Percentiles rank a stretch among this genome's conserved stretches.
Evolutionary conservation across 2,113 vertebrate genomes (phyloP).

Genomic region (Ramphastos sulfuratus): DNA sequence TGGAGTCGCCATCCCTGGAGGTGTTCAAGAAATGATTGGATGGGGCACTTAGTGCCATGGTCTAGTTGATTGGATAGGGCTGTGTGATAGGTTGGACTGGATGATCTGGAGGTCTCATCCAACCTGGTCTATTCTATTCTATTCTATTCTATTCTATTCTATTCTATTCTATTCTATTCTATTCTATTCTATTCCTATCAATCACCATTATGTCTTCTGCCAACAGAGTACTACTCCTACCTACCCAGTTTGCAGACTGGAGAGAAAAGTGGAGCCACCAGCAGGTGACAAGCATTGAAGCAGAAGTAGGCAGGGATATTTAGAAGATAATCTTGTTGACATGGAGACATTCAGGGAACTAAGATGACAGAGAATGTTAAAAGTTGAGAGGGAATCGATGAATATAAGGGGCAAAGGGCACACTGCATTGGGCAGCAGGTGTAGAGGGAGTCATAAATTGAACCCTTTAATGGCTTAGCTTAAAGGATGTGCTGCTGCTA

Average conservation of each 20-base stretch:
- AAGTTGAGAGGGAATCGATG: background rate
- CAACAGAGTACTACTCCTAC: background rate
- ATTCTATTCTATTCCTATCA: no score
- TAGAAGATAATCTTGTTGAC: background rate
- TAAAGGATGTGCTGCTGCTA: background rate
- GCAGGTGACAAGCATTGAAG: background rate
- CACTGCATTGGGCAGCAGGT: background rate
- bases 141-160: no score
- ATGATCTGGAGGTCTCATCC: no score
- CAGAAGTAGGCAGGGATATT: background rate
- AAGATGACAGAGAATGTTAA: background rate
- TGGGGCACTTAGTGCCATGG: no score
- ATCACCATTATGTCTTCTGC: background rate
- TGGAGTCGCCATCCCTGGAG: no score
- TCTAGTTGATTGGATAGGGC: no score
- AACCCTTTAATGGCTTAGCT: background rate
- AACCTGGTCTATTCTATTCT: no score
- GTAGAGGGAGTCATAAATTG: background rate
- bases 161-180: no score
- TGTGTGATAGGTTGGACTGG: no score
- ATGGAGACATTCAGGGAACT: rapidly evolving
- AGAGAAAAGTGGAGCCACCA: background rate
- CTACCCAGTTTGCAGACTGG: background rate
- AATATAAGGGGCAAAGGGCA: background rate
- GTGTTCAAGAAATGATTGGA: no score